phyloP scores from a whole-genome alignment of 2,797 vertebrate species.

The Spinibarbus caldwelli region DNA sequence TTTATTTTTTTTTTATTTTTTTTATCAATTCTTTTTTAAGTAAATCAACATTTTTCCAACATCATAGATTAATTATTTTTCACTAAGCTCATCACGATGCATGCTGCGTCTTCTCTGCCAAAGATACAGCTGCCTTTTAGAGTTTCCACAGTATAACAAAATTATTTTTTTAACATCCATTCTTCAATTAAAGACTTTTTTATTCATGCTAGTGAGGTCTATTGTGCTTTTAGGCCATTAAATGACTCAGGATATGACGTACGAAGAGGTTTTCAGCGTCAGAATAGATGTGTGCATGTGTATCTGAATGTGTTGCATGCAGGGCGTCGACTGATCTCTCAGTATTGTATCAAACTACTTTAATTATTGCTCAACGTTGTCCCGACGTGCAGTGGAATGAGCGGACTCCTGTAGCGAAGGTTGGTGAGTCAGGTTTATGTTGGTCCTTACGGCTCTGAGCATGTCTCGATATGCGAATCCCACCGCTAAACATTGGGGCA shows the following conservation, averaged over 20 bases:
- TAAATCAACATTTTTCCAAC: neutral
- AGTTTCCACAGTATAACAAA: no score
- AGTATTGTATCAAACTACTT: slow-evolving; percentile 27
- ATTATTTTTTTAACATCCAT: no score
- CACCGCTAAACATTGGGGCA: neutral
- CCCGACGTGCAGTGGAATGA: slow-evolving; percentile 50
- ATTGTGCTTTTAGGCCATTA: neutral
- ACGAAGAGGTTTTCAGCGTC: neutral
- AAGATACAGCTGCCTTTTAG: neutral
- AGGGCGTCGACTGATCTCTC: slow-evolving; percentile 47
- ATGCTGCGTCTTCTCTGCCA: neutral
- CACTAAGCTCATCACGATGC: no score
- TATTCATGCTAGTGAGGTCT: neutral
- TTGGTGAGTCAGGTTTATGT: slow-evolving; percentile 15
- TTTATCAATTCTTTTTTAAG: neutral
- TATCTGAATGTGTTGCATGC: neutral
- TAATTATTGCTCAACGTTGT: slow-evolving; percentile 47
- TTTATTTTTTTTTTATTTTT: no score
- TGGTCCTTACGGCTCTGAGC: neutral
- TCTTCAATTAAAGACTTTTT: neutral
- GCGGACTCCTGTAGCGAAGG: slow-evolving; percentile 4
- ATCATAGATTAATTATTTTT: no score
- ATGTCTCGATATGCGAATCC: slow-evolving; percentile 21
- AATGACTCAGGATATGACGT: neutral
- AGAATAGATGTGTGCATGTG: neutral